Conservation (phyloP, 2,888 invertebrate species). For the Hydroisotoma schaefferi region DNA sequence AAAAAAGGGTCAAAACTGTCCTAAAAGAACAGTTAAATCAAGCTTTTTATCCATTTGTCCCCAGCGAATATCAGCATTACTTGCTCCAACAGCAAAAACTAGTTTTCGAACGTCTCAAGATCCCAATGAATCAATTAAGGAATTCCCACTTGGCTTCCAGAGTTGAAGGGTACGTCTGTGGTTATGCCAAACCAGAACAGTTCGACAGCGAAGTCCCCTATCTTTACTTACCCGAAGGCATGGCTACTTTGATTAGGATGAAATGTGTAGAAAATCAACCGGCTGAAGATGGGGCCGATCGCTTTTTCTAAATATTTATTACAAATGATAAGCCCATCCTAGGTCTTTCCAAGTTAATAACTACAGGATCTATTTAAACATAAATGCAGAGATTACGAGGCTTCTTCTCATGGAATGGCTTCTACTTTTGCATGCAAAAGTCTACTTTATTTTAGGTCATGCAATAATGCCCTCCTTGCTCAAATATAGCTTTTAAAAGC, state of each 20-base stretch:
- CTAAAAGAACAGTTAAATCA: neutral
- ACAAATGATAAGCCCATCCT: too few relatives aligned
- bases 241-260: neutral
- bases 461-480: too few relatives aligned
- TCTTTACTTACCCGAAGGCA: conserved; percentile 1
- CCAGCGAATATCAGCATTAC: conserved; percentile 9
- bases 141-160: conserved; percentile 15
- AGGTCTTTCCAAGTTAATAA: too few relatives aligned
- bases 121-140: conserved; percentile 6
- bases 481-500: too few relatives aligned
- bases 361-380: too few relatives aligned
- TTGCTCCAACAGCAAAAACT: conserved; percentile 3
- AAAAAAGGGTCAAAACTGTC: neutral
- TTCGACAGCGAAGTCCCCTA: conserved; percentile 10
- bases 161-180: conserved; percentile 13
- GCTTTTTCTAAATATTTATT: neutral
- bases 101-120: neutral
- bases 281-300: neutral
- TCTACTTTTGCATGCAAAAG: too few relatives aligned
- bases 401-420: too few relatives aligned
- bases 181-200: conserved; percentile 6
- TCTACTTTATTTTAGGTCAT: too few relatives aligned
- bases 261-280: conserved; percentile 10
- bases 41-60: neutral
- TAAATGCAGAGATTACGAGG: too few relatives aligned